A percentile compares a stretch with the other conserved stretches of the same genome.
Evolutionary conservation across 2,797 vertebrate species (phyloP).

Genomic region (Cynodonichthys magdalenae): DNA sequence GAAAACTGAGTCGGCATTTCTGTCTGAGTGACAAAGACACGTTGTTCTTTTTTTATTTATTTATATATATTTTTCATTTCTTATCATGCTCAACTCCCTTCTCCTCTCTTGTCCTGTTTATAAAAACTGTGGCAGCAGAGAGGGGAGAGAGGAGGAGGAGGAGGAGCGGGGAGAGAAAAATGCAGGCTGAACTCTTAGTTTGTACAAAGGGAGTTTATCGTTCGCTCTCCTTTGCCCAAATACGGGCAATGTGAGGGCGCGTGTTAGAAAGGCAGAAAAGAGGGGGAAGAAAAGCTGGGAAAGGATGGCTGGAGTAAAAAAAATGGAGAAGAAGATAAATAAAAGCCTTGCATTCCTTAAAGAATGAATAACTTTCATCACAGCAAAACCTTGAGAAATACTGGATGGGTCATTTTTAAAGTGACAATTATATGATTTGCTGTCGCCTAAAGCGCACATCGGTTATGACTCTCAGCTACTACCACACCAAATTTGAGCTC

Average conservation of each 20-base stretch:
- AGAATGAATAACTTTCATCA: no score
- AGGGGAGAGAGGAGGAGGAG: constrained; percentile 6
- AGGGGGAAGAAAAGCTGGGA: neutral
- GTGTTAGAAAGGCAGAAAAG: constrained; percentile 21
- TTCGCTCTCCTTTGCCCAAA: constrained; percentile 74
- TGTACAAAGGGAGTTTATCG: constrained; percentile 63
- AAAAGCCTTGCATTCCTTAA: no score
- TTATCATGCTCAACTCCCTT: constrained; percentile 23
- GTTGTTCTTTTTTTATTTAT: constrained; percentile 45
- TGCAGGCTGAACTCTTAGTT: constrained; percentile 49
- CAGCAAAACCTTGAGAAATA: no score
- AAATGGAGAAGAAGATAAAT: no score
- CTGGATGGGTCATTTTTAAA: no score
- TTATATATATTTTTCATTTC: constrained; percentile 33
- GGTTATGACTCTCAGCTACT: no score
- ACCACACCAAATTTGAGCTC: no score
- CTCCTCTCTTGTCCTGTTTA: constrained; percentile 49
- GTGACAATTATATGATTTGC: no score
- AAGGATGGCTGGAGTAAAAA: no score
- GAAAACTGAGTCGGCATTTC: constrained; percentile 80
- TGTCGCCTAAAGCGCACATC: no score
- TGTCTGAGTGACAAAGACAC: constrained; percentile 76
- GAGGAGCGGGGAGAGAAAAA: constrained; percentile 7
- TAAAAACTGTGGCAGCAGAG: constrained; percentile 39
- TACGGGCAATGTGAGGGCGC: constrained; percentile 66